These are phyloP conservation scores for Umimayanthus chanpuru DNA, from an alignment of 92 coral and sea anemone genomes.

Conservation along the genomic window DNA sequence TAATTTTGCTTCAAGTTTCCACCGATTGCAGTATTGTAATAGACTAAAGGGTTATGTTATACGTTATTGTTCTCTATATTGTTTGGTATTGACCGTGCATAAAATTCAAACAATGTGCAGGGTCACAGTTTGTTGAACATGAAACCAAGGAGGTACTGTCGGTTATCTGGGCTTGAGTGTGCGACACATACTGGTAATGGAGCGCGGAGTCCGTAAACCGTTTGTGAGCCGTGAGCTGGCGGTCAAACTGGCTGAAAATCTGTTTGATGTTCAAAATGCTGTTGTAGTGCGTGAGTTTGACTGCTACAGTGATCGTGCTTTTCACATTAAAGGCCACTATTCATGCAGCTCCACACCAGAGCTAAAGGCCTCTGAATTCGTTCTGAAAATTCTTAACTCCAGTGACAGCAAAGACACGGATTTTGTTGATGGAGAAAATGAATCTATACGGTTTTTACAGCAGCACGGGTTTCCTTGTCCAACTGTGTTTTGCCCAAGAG, in stretches of 20 bases:
- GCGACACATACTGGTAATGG: not conserved
- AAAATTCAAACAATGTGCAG: no score
- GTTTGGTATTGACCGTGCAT: no score
- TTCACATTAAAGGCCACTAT: slow-evolving; percentile 11
- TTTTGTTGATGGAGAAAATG: slow-evolving; percentile 34
- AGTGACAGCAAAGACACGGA: slow-evolving; percentile 36
- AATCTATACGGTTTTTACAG: slow-evolving; percentile 29
- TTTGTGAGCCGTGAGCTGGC: slow-evolving; percentile 22
- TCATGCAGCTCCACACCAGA: not conserved
- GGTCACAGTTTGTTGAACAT: no score
- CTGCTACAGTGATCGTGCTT: slow-evolving; percentile 42
- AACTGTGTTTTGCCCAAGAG: slow-evolving; percentile 13
- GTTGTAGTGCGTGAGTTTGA: slow-evolving; percentile 14
- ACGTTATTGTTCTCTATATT: no score
- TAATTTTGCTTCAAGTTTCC: no score
- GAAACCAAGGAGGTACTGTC: no score
- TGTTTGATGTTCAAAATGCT: slow-evolving; percentile 8
- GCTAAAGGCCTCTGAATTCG: slow-evolving; percentile 1
- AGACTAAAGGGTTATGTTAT: no score
- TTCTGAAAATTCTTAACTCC: slow-evolving; percentile 31
- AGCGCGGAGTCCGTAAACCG: slow-evolving; percentile 34
- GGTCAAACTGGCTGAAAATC: not conserved
- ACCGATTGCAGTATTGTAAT: no score
- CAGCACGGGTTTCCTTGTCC: slow-evolving; percentile 23
- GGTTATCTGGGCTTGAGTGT: no score